phyloP scores from a whole-genome alignment of 2,888 invertebrate species.

The Lordiphosa andalusiaca region DNA sequence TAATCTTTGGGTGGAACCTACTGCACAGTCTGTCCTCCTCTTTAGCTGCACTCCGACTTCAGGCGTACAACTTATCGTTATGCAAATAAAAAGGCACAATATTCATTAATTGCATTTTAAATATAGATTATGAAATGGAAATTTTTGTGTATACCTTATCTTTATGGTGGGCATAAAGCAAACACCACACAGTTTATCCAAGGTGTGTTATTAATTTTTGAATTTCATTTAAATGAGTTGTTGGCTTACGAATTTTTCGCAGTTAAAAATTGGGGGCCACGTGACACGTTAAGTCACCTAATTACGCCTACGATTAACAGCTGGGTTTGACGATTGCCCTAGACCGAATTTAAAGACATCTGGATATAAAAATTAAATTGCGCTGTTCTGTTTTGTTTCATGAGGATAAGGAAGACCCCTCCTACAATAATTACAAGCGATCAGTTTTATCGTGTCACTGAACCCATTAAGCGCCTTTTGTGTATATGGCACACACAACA shows the following conservation, averaged over 20 bases:
- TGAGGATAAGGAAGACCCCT: background rate
- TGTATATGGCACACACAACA: constrained; percentile 1
- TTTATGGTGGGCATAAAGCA: constrained; percentile 21
- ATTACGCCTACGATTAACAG: constrained; percentile 20
- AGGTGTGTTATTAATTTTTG: constrained; percentile 21
- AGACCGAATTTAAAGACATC: constrained; percentile 20
- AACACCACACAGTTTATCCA: constrained; percentile 20
- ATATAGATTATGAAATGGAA: constrained; percentile 21
- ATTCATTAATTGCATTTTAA: constrained; percentile 13
- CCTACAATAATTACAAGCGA: constrained; percentile 17
- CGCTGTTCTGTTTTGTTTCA: background rate
- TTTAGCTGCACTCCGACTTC: constrained; percentile 14
- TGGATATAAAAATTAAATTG: constrained; percentile 13
- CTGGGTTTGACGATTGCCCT: constrained; percentile 24
- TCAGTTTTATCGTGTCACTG: constrained; percentile 33
- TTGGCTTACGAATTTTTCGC: background rate
- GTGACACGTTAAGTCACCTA: constrained; percentile 25
- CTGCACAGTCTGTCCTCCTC: constrained; percentile 11
- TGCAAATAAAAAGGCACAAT: constrained; percentile 1
- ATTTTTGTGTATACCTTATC: constrained; percentile 4
- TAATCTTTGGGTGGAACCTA: constrained; percentile 19
- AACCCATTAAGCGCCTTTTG: constrained; percentile 31
- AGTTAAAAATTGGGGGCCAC: constrained; percentile 15
- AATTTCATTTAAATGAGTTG: constrained; percentile 22
- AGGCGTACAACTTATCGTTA: background rate